Evolutionary conservation across 2,888 invertebrate genomes (phyloP).

Genomic region (Cacoxenus indagator): DNA sequence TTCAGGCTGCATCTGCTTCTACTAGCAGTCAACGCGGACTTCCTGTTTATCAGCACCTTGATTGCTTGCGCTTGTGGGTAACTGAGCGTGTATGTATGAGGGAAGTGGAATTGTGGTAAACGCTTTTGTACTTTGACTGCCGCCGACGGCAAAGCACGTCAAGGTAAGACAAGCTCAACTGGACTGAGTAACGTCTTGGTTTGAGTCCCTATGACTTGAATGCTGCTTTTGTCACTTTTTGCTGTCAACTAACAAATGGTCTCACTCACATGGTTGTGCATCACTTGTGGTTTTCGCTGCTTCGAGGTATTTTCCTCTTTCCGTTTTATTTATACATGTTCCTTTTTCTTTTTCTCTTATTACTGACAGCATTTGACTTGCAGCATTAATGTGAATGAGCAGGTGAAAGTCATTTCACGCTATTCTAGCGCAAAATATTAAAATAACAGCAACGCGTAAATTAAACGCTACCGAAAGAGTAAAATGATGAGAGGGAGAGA

Average conservation of each 20-base stretch:
- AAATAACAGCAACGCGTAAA: slow-evolving; percentile 65
- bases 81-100: background rate
- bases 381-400: slow-evolving; percentile 23
- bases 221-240: too few relatives aligned
- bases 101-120: slow-evolving; percentile 49
- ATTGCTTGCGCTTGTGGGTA: background rate
- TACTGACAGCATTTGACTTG: slow-evolving; percentile 18
- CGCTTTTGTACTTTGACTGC: slow-evolving; percentile 46
- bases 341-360: background rate
- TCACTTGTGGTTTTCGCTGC: too few relatives aligned
- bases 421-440: slow-evolving; percentile 64
- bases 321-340: too few relatives aligned
- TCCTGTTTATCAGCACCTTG: slow-evolving; percentile 43
- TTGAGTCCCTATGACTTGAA: too few relatives aligned
- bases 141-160: slow-evolving; percentile 28
- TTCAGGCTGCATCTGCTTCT: slow-evolving; percentile 33
- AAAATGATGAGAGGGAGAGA: background rate
- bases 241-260: too few relatives aligned
- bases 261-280: too few relatives aligned
- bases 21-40: slow-evolving; percentile 42
- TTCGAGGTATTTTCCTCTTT: too few relatives aligned
- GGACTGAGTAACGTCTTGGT: too few relatives aligned
- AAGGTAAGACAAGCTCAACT: background rate
- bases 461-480: slow-evolving; percentile 46
- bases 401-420: slow-evolving; percentile 66